Evolutionary conservation across 2,888 invertebrate species (phyloP), one percentile per base, ranked within the genome.

Genomic region (Glomeris marginata): DNA sequence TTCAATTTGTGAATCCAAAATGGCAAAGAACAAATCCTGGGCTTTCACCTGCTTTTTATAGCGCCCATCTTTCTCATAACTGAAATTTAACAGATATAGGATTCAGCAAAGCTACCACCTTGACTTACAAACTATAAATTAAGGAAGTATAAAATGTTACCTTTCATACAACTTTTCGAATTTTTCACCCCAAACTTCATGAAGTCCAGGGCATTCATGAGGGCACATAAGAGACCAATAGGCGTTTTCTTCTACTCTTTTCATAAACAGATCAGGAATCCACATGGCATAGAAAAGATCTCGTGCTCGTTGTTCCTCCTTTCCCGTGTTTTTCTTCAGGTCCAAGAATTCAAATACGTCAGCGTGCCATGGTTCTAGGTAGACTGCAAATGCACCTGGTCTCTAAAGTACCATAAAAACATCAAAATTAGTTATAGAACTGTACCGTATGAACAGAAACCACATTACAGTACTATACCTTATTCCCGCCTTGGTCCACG

Each of bases 221-320:
- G 98, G 97, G 64, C 97, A 98, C 95, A 98, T 95, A 15, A 98
- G 71, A 47, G 87, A 85, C 98, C 98, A 98, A 46, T 77, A 73
- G 54, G 71, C 80, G 67, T 94, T 77, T 2, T 73, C 72, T 65
- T 91, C 83, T 0, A 91, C 88, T 45, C 98, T 76, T 65, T 83
- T 78, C 98, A 98, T 98, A 66, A 98, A 98, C 51, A 99, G 73
- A 72, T 98, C 97, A 0, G 97, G 92, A 58, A 98, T 87, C 97
- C 98, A 98, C 28, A 99, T 66, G 0, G 87, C 97, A 66, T 88
- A 95, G 68, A 97, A 98, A 36, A 99, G 71, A 68, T 98, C 97
- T 48, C 97, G 75, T 0, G 97, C 95, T 41, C 97, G 74, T 36
- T 81, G 74, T 67, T 97, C 95, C 65, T 97, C 97, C 63, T 88